phyloP scores from a whole-genome alignment of 2,888 invertebrate genomes.

The Polymixis flavicincta region DNA sequence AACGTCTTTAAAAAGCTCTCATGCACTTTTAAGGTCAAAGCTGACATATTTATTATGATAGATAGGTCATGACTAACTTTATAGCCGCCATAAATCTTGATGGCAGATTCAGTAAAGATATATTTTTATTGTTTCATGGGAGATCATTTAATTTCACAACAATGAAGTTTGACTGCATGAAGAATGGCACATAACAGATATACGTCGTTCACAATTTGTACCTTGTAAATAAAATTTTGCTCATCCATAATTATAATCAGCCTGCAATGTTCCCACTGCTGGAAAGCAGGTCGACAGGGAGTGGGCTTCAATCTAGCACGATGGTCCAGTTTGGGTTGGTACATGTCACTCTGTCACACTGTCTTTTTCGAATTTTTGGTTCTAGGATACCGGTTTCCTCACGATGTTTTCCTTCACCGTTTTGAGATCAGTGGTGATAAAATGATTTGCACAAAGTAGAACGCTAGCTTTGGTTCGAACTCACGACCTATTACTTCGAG shows the following conservation, averaged over 20 bases:
- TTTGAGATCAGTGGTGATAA: no score
- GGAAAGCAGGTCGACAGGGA: no score
- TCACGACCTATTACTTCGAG: no score
- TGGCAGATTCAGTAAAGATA: conserved; percentile 28
- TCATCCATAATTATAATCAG: neutral
- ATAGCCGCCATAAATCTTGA: conserved; percentile 34
- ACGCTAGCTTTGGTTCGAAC: no score
- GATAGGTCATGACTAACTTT: conserved; percentile 38
- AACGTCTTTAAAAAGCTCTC: conserved; percentile 28
- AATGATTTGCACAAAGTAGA: no score
- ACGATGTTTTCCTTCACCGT: no score
- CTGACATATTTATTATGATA: conserved; percentile 45
- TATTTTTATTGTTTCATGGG: conserved; percentile 44
- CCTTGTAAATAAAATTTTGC: conserved; percentile 6
- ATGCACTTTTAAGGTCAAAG: conserved; percentile 18
- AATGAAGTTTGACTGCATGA: conserved; percentile 28
- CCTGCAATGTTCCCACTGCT: no score
- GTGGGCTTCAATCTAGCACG: no score
- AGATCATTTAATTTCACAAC: conserved; percentile 37
- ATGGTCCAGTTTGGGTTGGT: no score
- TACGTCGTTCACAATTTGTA: conserved; percentile 8
- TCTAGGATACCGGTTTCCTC: no score
- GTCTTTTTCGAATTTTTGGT: no score
- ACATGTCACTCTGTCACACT: no score
- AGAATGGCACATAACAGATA: conserved; percentile 31